Conservation (phyloP, 2,113 vertebrate genomes). For the Spilogale gracilis region DNA sequence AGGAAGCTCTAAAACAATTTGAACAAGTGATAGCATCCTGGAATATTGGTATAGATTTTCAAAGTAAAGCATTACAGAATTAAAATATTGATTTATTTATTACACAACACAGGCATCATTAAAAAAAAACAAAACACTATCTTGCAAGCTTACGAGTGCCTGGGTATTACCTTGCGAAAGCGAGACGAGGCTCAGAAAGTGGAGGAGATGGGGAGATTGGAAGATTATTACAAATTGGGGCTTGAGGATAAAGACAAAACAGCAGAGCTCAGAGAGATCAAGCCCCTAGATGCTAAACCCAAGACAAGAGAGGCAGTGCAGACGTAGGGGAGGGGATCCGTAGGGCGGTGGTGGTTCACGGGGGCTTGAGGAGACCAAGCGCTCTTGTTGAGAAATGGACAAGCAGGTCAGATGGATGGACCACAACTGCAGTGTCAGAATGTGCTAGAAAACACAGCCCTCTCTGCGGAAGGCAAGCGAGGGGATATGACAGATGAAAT, state of each 20-base stretch:
- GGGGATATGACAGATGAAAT: neutral
- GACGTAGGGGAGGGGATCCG: neutral
- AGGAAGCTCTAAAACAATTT: neutral
- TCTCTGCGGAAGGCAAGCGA: conserved; percentile 88
- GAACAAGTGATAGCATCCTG: neutral
- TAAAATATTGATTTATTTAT: neutral
- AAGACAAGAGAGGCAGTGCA: neutral
- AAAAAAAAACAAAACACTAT: neutral
- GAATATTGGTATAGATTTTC: neutral
- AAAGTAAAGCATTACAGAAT: neutral
- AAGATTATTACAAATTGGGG: neutral
- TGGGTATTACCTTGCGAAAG: neutral
- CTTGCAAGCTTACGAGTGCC: neutral
- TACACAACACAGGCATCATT: neutral
- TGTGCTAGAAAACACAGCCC: conserved; percentile 90
- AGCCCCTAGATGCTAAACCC: neutral
- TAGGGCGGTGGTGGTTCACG: neutral
- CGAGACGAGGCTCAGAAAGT: neutral
- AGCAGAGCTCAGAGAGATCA: neutral
- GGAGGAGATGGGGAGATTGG: neutral
- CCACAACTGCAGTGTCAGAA: conserved; percentile 92
- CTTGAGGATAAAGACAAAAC: neutral
- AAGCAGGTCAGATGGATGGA: conserved; percentile 91
- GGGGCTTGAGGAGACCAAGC: conserved; percentile 81
- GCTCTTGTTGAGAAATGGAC: conserved; percentile 88